Conservation (phyloP, 2,888 invertebrate genomes). For the Acheta domesticus region DNA sequence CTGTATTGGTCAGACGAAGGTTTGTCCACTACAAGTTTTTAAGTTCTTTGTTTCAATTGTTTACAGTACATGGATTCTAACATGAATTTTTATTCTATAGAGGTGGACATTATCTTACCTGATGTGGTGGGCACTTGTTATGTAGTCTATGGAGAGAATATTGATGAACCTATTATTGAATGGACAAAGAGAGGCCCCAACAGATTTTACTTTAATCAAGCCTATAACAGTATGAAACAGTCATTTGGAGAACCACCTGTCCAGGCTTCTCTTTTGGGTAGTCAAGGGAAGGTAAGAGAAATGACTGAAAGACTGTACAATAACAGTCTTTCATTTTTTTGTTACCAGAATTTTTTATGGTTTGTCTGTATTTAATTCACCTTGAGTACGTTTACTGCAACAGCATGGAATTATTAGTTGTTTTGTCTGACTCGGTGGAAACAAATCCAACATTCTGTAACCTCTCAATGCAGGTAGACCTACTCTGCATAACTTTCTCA, state of each 20-base stretch:
- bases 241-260: slow-evolving; percentile 61
- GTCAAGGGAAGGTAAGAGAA: slow-evolving; percentile 51
- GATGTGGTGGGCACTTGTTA: slow-evolving; percentile 67
- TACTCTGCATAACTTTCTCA: too few relatives aligned
- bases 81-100: slow-evolving; percentile 42
- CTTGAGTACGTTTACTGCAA: too few relatives aligned
- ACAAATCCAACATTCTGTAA: not conserved
- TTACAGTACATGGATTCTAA: too few relatives aligned
- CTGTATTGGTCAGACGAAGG: slow-evolving; percentile 77
- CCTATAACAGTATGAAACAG: slow-evolving; percentile 58
- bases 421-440: not conserved
- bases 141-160: slow-evolving; percentile 62
- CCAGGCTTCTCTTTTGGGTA: slow-evolving; percentile 57
- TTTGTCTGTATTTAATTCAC: not conserved
- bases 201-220: slow-evolving; percentile 70
- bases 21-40: slow-evolving; percentile 36
- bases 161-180: slow-evolving; percentile 52
- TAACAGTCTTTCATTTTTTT: not conserved
- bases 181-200: slow-evolving; percentile 64
- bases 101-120: slow-evolving; percentile 55
- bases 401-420: too few relatives aligned
- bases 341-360: not conserved
- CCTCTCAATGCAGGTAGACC: too few relatives aligned
- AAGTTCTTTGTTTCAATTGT: slow-evolving; percentile 25
- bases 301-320: not conserved